phyloP scores from a whole-genome alignment of 2,888 invertebrate species.

The Clivina fossor region DNA sequence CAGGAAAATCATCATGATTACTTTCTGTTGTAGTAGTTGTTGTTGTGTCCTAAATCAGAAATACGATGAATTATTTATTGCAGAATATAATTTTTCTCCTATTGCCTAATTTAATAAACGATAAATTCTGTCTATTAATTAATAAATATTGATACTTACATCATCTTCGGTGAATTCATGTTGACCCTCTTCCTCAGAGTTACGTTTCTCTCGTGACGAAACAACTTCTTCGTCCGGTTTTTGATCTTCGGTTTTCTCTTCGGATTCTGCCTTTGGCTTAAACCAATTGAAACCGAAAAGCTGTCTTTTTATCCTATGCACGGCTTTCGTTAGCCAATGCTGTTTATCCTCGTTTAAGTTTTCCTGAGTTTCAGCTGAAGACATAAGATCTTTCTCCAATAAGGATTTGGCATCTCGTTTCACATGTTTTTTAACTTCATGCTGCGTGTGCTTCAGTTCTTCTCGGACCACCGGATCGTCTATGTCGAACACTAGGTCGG shows the following conservation, averaged over 20 bases:
- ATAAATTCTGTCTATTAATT: neutral
- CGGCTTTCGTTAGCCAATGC: slow-evolving; percentile 49
- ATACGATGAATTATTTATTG: neutral
- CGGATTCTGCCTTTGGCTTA: slow-evolving; percentile 24
- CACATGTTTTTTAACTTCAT: slow-evolving; percentile 42
- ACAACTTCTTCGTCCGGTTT: neutral
- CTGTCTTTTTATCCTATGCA: slow-evolving; percentile 53
- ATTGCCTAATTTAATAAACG: neutral
- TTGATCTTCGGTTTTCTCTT: slow-evolving; percentile 35
- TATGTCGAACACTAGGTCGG: slow-evolving; percentile 52
- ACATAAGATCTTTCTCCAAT: slow-evolving; percentile 24
- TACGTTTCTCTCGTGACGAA: slow-evolving; percentile 11
- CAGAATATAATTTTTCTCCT: neutral
- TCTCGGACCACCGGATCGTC: slow-evolving; percentile 35
- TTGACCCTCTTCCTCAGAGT: slow-evolving; percentile 23
- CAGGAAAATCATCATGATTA: slow-evolving; percentile 26
- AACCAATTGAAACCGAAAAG: slow-evolving; percentile 39
- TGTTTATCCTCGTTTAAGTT: slow-evolving; percentile 42
- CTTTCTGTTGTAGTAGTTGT: slow-evolving; percentile 10
- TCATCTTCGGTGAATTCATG: slow-evolving; percentile 20
- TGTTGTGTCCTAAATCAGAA: slow-evolving; percentile 7
- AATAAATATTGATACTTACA: slow-evolving; percentile 1
- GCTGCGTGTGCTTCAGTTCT: slow-evolving; percentile 45
- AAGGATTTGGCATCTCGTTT: slow-evolving; percentile 14
- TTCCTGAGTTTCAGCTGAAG: slow-evolving; percentile 45